Conservation (phyloP, 1,140 invertebrate species). For the Trichoplusia ni region DNA sequence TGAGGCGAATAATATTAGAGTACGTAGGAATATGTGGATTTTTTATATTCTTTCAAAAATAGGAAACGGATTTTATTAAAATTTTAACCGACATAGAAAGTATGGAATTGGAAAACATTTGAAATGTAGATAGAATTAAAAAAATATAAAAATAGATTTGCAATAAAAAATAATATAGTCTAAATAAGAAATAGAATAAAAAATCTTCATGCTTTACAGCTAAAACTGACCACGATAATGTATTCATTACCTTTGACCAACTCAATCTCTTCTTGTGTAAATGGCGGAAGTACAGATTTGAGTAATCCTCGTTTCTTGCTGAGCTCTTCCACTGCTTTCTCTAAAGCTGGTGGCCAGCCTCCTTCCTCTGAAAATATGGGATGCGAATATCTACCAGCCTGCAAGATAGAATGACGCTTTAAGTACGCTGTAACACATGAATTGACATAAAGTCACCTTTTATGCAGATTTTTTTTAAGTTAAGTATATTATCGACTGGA, state of each 20-base stretch:
- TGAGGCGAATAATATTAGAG: no score
- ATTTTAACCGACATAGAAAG: no score
- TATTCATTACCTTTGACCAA: slow-evolving; percentile 59
- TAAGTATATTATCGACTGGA: no score
- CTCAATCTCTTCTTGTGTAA: slow-evolving; percentile 64
- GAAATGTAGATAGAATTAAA: no score
- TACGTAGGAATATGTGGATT: no score
- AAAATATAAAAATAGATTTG: not conserved
- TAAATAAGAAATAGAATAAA: no score
- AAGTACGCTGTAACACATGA: no score
- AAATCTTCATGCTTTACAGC: not conserved
- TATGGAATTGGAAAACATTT: no score
- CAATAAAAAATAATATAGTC: not conserved
- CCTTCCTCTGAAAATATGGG: slow-evolving; percentile 79
- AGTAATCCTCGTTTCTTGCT: slow-evolving; percentile 63
- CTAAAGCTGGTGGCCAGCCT: slow-evolving; percentile 63
- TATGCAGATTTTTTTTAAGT: not conserved
- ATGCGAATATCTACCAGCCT: slow-evolving; percentile 79
- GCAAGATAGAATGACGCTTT: slow-evolving; percentile 15
- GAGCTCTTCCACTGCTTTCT: slow-evolving; percentile 51
- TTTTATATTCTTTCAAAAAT: no score
- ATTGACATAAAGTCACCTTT: no score
- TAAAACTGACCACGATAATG: no score
- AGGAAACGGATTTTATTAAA: no score
- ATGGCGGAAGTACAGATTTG: slow-evolving; percentile 60